Base-by-base conservation (phyloP, 2,888 invertebrate genomes). In the Muschampia plurimacula region DNA sequence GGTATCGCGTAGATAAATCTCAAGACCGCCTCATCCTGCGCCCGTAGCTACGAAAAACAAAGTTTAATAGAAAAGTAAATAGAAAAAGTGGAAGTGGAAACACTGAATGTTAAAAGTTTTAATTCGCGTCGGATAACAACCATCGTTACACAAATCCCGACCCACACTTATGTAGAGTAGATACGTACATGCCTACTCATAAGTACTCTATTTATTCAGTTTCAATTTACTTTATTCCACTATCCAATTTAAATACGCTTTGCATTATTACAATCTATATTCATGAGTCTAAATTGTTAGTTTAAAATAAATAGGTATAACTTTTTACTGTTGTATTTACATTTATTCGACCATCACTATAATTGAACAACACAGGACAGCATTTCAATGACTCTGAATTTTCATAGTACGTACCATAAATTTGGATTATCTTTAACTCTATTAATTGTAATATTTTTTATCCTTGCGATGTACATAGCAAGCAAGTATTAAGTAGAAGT, bases 1-100 rank as follows among this genome's bases (percentile, higher is more conserved):
- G 90, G 87, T 92, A 91, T 93, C 92, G 88, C 88, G 87, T 87
- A 90, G 89, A 92, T 92, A 92, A 92, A 92, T 92, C 92, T 92
- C 89, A 83, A 88, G 82, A 83, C 86, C 84, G 86, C 86, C 89
- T 88, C 87, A 86, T 88, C 88, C 88, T 86, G 88, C 88, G 86
- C 85, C 86, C 85, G 87, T 73, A 76, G 86, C 89, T 88, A 86
- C 87, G 84, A 39, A 89, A 90, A 89, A 92, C 89, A 90, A 92
- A 92, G 89, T 92, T 92, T 90, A 91, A 92, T 92, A 91, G 91
- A 88, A 91, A 91, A 90, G 90, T 90, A 89, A 92, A 91, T 88
- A 89, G 89, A 89, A 90, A 89, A 89, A 89, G 87, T 83, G 84
- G 88, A 89, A 90, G 87, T 83, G 85, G 88, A 89, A 89, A 89